phyloP scores from a whole-genome alignment of 2,888 invertebrate species.

The Adelognathus sp. region DNA sequence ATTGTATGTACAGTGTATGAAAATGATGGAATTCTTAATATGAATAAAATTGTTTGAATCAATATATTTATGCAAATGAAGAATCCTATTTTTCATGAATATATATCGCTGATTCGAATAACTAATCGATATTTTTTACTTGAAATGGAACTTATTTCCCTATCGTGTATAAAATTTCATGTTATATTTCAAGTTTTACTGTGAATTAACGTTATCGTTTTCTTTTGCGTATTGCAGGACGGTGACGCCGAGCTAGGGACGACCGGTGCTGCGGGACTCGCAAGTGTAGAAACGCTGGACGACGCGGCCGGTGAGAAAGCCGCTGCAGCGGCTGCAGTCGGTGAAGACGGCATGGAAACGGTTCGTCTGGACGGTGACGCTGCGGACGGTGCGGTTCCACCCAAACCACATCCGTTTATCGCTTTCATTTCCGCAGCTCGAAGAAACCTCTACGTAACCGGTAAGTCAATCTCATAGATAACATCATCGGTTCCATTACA shows the following conservation, averaged over 20 bases:
- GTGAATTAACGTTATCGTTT: neutral
- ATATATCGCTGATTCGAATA: no score
- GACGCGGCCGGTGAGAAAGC: constrained; percentile 87
- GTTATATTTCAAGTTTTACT: no score
- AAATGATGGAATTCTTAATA: no score
- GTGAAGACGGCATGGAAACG: constrained; percentile 89
- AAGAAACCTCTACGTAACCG: constrained; percentile 85
- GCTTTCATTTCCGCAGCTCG: constrained; percentile 70
- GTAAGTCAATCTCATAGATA: no score
- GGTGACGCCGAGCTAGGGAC: constrained; percentile 82
- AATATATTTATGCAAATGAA: no score
- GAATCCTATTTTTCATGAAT: no score
- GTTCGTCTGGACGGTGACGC: constrained; percentile 85
- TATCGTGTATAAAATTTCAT: no score
- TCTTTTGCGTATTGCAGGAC: constrained; percentile 70
- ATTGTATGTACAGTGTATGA: no score
- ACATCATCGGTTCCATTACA: no score
- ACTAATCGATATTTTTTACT: no score
- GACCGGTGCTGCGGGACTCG: constrained; percentile 87
- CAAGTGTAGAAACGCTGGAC: constrained; percentile 92
- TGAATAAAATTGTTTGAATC: no score
- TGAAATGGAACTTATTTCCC: no score
- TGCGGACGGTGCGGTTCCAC: constrained; percentile 75
- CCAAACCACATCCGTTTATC: constrained; percentile 72
- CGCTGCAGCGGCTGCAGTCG: constrained; percentile 77